Conservation (phyloP, 2,797 vertebrate species). For the Macropodus opercularis region DNA sequence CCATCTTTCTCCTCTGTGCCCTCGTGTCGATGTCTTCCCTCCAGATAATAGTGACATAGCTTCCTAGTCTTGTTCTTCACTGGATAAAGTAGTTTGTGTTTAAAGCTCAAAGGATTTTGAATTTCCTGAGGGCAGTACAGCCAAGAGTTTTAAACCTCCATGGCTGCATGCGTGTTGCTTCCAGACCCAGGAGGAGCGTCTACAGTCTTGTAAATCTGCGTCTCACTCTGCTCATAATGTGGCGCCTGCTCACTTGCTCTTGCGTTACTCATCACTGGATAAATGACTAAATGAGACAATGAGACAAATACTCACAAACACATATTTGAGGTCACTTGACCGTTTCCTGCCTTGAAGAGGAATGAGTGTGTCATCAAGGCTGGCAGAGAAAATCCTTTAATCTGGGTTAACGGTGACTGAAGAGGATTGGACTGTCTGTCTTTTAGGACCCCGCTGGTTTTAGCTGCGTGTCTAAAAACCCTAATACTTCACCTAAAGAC, state of each 20-base stretch:
- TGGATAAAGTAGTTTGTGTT: conserved; percentile 25
- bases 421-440: conserved; percentile 32
- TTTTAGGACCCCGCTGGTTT: conserved; percentile 20
- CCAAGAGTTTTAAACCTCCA: conserved; percentile 1
- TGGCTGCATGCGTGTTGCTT: conserved; percentile 9
- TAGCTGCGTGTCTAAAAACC: neutral
- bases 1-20: neutral
- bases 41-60: conserved; percentile 24
- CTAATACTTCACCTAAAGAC: neutral
- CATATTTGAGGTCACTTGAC: conserved; percentile 21
- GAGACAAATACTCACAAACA: conserved; percentile 36
- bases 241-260: too few species aligned
- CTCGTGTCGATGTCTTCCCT: conserved; percentile 35
- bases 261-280: conserved; percentile 8
- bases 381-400: conserved; percentile 31
- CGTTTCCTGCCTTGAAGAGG: conserved; percentile 35
- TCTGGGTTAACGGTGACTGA: conserved; percentile 18
- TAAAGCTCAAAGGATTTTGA: conserved; percentile 29
- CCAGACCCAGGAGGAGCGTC: conserved; percentile 14
- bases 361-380: conserved; percentile 9
- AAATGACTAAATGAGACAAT: conserved; percentile 14
- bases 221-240: neutral
- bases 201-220: conserved; percentile 7
- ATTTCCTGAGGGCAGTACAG: conserved; percentile 26
- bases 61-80: neutral